Base-by-base conservation (phyloP, 2,113 vertebrate species). In the Cyprinodon variegatus region DNA sequence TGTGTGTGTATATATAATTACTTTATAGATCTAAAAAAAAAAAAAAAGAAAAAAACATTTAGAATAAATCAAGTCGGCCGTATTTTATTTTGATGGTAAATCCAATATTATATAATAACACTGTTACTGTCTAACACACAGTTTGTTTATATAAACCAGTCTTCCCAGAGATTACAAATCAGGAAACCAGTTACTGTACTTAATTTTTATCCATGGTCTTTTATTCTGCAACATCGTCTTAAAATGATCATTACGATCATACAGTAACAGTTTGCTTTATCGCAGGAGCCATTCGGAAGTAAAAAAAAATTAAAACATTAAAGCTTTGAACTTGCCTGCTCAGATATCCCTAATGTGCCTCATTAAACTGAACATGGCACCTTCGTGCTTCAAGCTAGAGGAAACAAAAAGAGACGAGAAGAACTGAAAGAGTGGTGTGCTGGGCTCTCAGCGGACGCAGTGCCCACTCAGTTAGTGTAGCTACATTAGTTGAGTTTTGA, bases 291-390 rank as follows among this genome's bases (percentile, higher is more conserved):
- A 45, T 14, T 78, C 69, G 46, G 36, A 20, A 45, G 74, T 45
- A 68, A 76, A 43, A 46, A 46, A 53, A 61, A 53, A 29, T 1
- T 29, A 46, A 29, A 29, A 29, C 63, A 46, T 74, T 40, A 76
- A 83, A 77, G 77, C 77, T 83, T 72, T 84, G 81, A 89, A 83
- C 74, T 81, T 43, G 37, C 10, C 40, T 61, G 2, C 61, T 61
- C 59, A 68, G 72, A 48, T 41, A 53, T 72, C 50, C 62, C 69
- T 63, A 73, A 68, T n/a, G 67, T 69, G 36, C 86, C 70, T 84
- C 84, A 78, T 85, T 88, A 80, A 69, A 45, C 63, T 6, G 64
- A 61, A 68, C 15, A 66, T 62, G 3, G 13, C 29, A 53, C 70
- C 64, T 11, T 61, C 11, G 8, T 5, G 53, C 77, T 70, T 68